Evolutionary conservation across 2,888 invertebrate genomes (phyloP).

Genomic region (Mesodorylaimus sp.): DNA sequence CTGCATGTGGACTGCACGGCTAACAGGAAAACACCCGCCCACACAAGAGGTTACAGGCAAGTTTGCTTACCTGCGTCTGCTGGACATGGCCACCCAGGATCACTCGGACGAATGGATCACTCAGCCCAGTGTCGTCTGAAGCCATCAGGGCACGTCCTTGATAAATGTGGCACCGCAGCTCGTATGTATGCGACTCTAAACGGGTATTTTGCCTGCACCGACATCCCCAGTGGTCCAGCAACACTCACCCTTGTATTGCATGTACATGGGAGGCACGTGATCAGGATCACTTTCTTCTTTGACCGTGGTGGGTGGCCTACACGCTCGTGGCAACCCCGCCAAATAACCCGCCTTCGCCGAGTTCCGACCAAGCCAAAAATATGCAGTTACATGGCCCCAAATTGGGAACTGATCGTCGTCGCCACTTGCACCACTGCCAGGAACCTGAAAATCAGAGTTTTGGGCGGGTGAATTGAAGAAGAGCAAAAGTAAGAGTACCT

Average conservation of each 20-base stretch:
- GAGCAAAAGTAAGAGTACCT: too few relatives aligned
- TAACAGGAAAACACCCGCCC: too few relatives aligned
- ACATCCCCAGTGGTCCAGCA: background rate
- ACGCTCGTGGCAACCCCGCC: constrained; percentile 1
- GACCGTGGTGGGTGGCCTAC: background rate
- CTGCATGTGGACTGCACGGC: too few relatives aligned
- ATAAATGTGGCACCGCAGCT: constrained; percentile 10
- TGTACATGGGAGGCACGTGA: too few relatives aligned
- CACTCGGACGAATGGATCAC: constrained; percentile 9
- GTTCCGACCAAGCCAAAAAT: constrained; percentile 5
- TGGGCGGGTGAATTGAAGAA: too few relatives aligned
- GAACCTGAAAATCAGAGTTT: constrained; percentile 4
- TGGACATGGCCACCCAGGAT: constrained; percentile 4
- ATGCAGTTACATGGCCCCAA: constrained; percentile 1
- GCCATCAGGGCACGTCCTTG: constrained; percentile 9
- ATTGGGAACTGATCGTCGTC: background rate
- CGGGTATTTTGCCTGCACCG: background rate
- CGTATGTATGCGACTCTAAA: constrained; percentile 8
- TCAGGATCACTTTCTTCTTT: background rate
- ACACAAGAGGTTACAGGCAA: too few relatives aligned
- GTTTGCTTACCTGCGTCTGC: constrained; percentile 7
- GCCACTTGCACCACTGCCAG: background rate
- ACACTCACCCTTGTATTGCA: background rate
- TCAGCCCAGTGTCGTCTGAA: constrained; percentile 7
- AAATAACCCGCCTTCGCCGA: background rate